Conservation (phyloP, 53 echinoderm and acorn worm genomes). For the Echinarachnius parma region DNA sequence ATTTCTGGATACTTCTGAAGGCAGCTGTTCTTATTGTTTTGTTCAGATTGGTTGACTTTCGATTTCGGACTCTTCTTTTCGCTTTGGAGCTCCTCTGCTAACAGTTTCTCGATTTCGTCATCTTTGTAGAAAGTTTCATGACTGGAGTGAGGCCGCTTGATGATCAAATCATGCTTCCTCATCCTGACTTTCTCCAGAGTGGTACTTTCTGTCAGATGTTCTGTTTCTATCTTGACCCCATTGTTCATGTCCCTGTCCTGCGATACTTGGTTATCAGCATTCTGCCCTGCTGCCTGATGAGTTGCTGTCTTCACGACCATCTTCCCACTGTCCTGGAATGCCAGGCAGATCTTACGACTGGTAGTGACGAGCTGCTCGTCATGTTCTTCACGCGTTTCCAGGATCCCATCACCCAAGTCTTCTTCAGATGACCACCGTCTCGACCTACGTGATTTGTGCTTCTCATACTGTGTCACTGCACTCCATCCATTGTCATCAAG, state of each 20-base stretch:
- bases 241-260: constrained; percentile 30
- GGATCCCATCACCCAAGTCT: constrained; percentile 13
- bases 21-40: constrained; percentile 23
- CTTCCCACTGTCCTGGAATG: constrained; percentile 42
- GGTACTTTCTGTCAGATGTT: constrained; percentile 3
- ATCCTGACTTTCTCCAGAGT: constrained; percentile 39
- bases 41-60: neutral
- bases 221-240: constrained; percentile 9
- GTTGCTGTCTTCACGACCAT: constrained; percentile 33
- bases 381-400: constrained; percentile 6
- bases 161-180: constrained; percentile 37
- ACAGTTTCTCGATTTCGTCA: constrained; percentile 89
- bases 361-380: constrained; percentile 23
- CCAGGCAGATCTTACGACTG: constrained; percentile 40
- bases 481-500: neutral
- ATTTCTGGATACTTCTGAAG: constrained; percentile 36
- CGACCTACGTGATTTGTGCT: neutral
- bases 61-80: constrained; percentile 39
- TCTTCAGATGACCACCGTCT: constrained; percentile 39
- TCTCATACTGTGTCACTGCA: constrained; percentile 35
- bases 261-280: constrained; percentile 47
- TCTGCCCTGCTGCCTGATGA: constrained; percentile 25
- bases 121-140: constrained; percentile 81
- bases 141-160: constrained; percentile 38
- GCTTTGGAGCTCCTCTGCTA: constrained; percentile 69